Conservation (phyloP, 2,797 vertebrate species). For the Ctenopoma kingsleyae region DNA sequence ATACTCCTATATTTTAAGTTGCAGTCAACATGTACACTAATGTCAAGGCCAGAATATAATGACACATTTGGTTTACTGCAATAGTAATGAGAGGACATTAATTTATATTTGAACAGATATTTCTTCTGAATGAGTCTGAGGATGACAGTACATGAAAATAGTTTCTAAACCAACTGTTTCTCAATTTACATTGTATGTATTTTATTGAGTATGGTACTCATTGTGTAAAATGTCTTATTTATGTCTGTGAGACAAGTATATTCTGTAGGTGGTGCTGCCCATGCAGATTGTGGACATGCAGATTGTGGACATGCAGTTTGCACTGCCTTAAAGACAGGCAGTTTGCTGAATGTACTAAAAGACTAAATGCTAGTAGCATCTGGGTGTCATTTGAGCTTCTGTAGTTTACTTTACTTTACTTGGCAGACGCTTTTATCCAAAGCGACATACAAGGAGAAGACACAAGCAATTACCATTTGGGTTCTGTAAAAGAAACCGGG, state of each 20-base stretch:
- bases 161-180: no score
- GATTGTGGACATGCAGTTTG: not conserved
- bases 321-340: not conserved
- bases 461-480: no score
- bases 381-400: constrained; percentile 56
- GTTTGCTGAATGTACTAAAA: not conserved
- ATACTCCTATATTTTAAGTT: not conserved
- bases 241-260: not conserved
- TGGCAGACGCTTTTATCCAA: no score
- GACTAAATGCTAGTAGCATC: constrained; percentile 10
- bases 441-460: no score
- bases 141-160: not conserved
- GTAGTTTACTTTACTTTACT: no score
- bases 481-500: no score
- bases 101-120: no score
- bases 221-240: not conserved
- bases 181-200: not conserved
- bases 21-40: not conserved
- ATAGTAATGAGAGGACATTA: no score
- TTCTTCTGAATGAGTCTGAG: no score
- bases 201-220: no score
- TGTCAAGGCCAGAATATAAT: not conserved
- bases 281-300: not conserved
- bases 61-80: no score
- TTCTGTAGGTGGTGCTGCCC: not conserved